A percentile compares a stretch with the other conserved stretches of the same genome.
Evolutionary conservation across 1,140 invertebrate species (phyloP).

Genomic region (Procambarus virginalis): DNA sequence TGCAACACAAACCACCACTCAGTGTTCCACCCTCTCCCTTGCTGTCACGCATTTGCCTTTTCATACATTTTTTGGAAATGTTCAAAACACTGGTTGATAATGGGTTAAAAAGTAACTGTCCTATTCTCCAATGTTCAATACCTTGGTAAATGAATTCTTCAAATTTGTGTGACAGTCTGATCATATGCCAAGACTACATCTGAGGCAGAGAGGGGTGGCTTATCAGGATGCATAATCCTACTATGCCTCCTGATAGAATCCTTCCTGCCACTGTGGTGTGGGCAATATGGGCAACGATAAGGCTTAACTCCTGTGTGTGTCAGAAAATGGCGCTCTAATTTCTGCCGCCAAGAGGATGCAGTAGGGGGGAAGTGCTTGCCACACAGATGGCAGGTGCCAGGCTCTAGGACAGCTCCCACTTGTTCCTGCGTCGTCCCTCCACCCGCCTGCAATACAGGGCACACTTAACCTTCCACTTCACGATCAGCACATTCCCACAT

Average conservation of each 20-base stretch:
- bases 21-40: slow-evolving; percentile 55
- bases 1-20: slow-evolving; percentile 68
- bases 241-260: slow-evolving; percentile 65
- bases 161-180: slow-evolving; percentile 30
- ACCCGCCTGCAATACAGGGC: slow-evolving; percentile 64
- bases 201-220: slow-evolving; percentile 50
- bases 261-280: slow-evolving; percentile 65
- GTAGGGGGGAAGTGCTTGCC: slow-evolving; percentile 63
- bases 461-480: slow-evolving; percentile 55
- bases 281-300: slow-evolving; percentile 64
- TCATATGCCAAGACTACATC: slow-evolving; percentile 51
- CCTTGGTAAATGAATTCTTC: slow-evolving; percentile 21
- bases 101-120: background rate
- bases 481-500: background rate
- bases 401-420: slow-evolving; percentile 54
- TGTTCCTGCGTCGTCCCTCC: slow-evolving; percentile 52
- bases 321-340: slow-evolving; percentile 66
- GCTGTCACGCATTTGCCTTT: slow-evolving; percentile 15
- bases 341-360: slow-evolving; percentile 67
- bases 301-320: slow-evolving; percentile 67
- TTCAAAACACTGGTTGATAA: slow-evolving; percentile 15
- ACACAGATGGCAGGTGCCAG: slow-evolving; percentile 63
- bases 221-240: slow-evolving; percentile 65
- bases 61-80: slow-evolving; percentile 2
- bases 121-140: slow-evolving; percentile 11